Evolutionary conservation across 2,888 invertebrate genomes (phyloP).

Genomic region (Mactromeris polynyma): DNA sequence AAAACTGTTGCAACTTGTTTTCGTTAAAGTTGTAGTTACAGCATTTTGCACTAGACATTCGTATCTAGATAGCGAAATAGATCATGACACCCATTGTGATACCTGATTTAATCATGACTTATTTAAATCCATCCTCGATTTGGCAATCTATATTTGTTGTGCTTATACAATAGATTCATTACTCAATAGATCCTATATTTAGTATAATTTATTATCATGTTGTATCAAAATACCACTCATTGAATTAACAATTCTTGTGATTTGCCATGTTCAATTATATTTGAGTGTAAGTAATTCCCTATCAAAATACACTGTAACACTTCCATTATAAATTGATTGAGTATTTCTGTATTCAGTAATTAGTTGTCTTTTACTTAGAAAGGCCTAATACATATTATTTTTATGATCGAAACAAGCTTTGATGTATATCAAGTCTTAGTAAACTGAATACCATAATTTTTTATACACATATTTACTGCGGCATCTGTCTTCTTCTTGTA

Average conservation of each 20-base stretch:
- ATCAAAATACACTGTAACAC: neutral
- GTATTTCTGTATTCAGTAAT: neutral
- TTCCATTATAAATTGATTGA: neutral
- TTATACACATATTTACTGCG: neutral
- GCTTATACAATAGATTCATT: neutral
- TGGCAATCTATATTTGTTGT: too few relatives aligned
- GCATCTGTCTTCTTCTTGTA: conserved; percentile 14
- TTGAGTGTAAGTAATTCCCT: neutral
- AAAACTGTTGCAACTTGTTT: too few relatives aligned
- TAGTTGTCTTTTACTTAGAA: neutral
- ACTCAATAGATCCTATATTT: neutral
- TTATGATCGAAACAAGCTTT: too few relatives aligned
- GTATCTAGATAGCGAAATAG: too few relatives aligned
- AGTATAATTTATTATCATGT: neutral
- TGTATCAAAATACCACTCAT: neutral
- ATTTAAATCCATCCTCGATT: too few relatives aligned
- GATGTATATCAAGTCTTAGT: neutral
- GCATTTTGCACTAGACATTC: too few relatives aligned
- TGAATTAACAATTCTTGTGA: neutral
- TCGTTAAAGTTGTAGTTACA: too few relatives aligned
- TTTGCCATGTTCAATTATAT: neutral
- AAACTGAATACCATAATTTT: neutral
- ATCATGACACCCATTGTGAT: too few relatives aligned
- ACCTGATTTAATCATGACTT: too few relatives aligned
- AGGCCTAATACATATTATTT: neutral